phyloP scores from a whole-genome alignment of 1,140 invertebrate genomes.

The Drosophila auraria region DNA sequence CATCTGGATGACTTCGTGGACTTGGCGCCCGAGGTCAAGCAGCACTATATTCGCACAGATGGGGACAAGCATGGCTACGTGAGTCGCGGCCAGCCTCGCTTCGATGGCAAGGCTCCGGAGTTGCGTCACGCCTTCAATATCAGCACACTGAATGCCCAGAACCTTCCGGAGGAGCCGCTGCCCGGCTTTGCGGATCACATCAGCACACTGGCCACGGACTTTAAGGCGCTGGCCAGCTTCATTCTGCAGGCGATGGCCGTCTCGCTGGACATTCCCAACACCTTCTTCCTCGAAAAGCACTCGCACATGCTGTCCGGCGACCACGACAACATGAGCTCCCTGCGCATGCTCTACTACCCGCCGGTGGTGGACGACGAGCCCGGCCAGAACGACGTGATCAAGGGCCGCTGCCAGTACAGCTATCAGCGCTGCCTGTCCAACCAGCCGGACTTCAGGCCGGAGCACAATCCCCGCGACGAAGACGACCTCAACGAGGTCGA shows the following conservation, averaged over 20 bases:
- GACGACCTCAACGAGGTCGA: conserved; percentile 75
- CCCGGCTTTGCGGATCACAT: conserved; percentile 88
- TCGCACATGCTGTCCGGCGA: conserved; percentile 87
- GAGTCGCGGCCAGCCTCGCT: conserved; percentile 87
- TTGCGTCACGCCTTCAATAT: conserved; percentile 89
- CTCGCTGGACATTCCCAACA: conserved; percentile 85
- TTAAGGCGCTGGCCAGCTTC: conserved; percentile 88
- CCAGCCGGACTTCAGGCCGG: conserved; percentile 80
- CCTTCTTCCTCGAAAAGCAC: conserved; percentile 88
- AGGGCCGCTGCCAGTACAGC: conserved; percentile 83
- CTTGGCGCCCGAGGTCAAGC: conserved; percentile 87
- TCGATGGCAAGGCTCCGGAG: conserved; percentile 87
- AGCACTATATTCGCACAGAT: conserved; percentile 87
- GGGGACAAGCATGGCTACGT: conserved; percentile 88
- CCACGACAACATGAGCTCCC: conserved; percentile 88
- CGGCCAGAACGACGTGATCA: conserved; percentile 74
- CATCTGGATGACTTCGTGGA: conserved; percentile 89
- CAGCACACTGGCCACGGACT: conserved; percentile 88
- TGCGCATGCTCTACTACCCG: conserved; percentile 89
- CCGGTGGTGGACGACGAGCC: conserved; percentile 87
- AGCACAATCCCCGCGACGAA: conserved; percentile 75
- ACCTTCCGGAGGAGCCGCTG: conserved; percentile 89
- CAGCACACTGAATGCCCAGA: conserved; percentile 87
- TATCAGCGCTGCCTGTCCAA: conserved; percentile 83
- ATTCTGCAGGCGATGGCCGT: conserved; percentile 89